Conservation (phyloP, 2,797 vertebrate species). For the Pseudochirops corinnae region DNA sequence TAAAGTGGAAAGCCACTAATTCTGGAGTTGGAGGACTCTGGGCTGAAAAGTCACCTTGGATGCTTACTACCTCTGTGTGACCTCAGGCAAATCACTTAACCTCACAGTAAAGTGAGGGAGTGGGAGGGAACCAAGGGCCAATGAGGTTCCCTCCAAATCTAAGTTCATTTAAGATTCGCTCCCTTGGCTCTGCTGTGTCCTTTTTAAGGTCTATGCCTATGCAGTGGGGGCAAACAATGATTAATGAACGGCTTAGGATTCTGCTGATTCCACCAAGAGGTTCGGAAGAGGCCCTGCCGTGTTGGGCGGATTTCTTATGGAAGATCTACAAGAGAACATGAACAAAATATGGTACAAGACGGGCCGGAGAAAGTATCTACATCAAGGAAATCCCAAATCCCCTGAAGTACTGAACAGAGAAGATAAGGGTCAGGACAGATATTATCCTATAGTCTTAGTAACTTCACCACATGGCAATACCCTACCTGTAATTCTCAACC, state of each 20-base stretch:
- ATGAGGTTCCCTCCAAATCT: not conserved
- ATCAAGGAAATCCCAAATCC: slow-evolving; percentile 36
- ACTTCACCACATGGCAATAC: slow-evolving; percentile 19
- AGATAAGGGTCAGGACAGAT: slow-evolving; percentile 47
- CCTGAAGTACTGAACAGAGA: slow-evolving; percentile 15
- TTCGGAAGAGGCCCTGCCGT: not conserved
- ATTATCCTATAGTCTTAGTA: slow-evolving; percentile 47
- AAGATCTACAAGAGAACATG: not conserved
- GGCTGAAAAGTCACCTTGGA: not conserved
- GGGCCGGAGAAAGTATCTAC: not conserved
- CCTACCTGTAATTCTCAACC: slow-evolving; percentile 25
- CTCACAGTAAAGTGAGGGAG: not conserved
- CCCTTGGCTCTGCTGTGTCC: not conserved
- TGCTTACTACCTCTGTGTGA: not conserved
- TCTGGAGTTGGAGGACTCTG: not conserved
- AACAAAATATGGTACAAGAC: not conserved
- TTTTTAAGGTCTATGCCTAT: not conserved
- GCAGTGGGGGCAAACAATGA: not conserved
- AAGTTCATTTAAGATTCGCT: not conserved
- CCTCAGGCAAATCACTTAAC: not conserved
- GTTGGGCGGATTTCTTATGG: not conserved
- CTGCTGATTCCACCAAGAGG: not conserved
- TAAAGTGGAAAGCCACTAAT: not conserved
- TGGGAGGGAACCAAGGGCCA: not conserved
- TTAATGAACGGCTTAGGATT: not conserved